phyloP scores from a whole-genome alignment of 2,888 invertebrate species.

The Megalurothrips usitatus region DNA sequence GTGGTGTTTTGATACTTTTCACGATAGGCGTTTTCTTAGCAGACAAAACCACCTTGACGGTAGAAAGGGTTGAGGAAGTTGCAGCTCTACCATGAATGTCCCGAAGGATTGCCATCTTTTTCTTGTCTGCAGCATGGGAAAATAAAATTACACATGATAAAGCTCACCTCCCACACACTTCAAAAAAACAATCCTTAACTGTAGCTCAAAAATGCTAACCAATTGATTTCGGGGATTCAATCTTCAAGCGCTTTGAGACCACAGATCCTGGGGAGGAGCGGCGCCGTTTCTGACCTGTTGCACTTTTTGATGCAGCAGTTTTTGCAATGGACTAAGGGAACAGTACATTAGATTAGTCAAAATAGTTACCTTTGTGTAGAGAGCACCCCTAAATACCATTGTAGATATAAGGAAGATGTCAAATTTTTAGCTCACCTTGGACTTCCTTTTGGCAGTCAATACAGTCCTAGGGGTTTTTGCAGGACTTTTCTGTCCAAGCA shows the following conservation, averaged over 20 bases:
- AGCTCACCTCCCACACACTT: not conserved
- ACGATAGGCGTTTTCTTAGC: not conserved
- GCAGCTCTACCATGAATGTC: not conserved
- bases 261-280: not conserved
- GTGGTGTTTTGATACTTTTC: not conserved
- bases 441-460: not conserved
- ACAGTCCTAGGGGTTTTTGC: not conserved
- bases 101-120: not conserved
- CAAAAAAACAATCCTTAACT: not conserved
- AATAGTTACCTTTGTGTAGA: not conserved
- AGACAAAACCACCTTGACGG: not conserved
- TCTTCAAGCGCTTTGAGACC: not conserved
- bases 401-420: no score
- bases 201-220: not conserved
- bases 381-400: no score
- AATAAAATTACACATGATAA: not conserved
- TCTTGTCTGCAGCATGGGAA: not conserved
- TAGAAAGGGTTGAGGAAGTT: not conserved
- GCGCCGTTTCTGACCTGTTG: not conserved
- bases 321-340: not conserved
- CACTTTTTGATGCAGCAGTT: not conserved
- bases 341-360: not conserved
- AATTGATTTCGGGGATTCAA: slow-evolving; percentile 18
- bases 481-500: no score
- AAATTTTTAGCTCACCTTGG: no score